These are phyloP conservation scores for Ailuropoda melanoleuca DNA, from an alignment of 2,113 vertebrate species.

Conservation along the genomic window DNA sequence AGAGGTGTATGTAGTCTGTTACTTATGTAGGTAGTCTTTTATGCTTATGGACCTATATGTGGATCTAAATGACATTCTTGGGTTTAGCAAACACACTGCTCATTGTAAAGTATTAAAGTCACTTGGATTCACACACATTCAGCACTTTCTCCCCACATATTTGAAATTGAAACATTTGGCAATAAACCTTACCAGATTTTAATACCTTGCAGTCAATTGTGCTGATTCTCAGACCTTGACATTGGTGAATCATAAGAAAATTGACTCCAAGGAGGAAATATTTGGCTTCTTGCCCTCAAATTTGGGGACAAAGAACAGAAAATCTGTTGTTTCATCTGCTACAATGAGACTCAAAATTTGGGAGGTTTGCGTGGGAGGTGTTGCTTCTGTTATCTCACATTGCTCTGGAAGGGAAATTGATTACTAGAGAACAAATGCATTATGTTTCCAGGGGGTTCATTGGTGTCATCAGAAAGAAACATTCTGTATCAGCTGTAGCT, in stretches of 20 bases:
- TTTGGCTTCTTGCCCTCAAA: slow-evolving; percentile 47
- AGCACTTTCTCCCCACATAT: slow-evolving; percentile 28
- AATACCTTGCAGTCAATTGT: slow-evolving; percentile 4
- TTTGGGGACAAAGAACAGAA: slow-evolving; percentile 52
- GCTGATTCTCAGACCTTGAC: slow-evolving; percentile 42
- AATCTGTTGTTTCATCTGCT: slow-evolving; percentile 66
- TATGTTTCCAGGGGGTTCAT: background rate
- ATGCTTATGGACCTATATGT: background rate
- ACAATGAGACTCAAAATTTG: slow-evolving; percentile 42
- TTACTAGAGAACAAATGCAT: slow-evolving; percentile 60
- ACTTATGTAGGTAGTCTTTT: slow-evolving; percentile 20
- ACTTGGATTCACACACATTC: slow-evolving; percentile 26
- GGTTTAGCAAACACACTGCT: slow-evolving; percentile 16
- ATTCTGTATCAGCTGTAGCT: background rate
- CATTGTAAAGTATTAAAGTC: slow-evolving; percentile 29
- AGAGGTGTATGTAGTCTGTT: background rate
- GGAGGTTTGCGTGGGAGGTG: slow-evolving; percentile 50
- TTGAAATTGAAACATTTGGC: slow-evolving; percentile 53
- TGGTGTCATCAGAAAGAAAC: slow-evolving; percentile 20
- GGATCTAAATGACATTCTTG: slow-evolving; percentile 32
- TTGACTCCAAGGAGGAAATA: background rate
- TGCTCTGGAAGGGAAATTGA: slow-evolving; percentile 53
- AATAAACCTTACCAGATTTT: background rate
- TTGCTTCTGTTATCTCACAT: slow-evolving; percentile 56
- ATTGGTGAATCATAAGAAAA: slow-evolving; percentile 58